phyloP scores from a whole-genome alignment of 1,140 invertebrate species.

The Drosophila busckii region DNA sequence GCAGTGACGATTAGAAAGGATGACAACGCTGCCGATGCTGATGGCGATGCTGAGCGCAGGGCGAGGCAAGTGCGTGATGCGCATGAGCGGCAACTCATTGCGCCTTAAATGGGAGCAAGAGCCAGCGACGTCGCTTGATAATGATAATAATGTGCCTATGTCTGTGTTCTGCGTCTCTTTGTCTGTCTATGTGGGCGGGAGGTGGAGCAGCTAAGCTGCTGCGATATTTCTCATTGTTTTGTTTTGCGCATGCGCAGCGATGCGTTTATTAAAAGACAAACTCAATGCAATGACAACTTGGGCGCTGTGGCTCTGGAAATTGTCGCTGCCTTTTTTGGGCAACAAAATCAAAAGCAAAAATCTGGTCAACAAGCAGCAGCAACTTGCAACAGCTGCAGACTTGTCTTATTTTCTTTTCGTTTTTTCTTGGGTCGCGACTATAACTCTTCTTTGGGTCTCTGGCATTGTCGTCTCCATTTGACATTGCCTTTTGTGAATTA shows the following conservation, averaged over 20 bases:
- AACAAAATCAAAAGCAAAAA: constrained; percentile 42
- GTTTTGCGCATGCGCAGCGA: constrained; percentile 57
- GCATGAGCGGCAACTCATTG: constrained; percentile 72
- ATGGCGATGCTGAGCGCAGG: constrained; percentile 1
- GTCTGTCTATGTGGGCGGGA: too few relatives aligned
- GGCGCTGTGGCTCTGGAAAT: too few relatives aligned
- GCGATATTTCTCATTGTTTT: constrained; percentile 62
- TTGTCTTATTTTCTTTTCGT: too few relatives aligned
- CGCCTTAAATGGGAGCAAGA: constrained; percentile 74
- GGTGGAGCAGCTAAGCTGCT: background rate
- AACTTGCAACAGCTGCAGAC: constrained; percentile 6
- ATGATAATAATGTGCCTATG: too few relatives aligned
- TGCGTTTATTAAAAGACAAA: constrained; percentile 67
- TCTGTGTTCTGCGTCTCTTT: too few relatives aligned
- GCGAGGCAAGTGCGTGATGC: constrained; percentile 63
- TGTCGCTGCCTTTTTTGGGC: constrained; percentile 62
- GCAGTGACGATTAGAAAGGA: constrained; percentile 50
- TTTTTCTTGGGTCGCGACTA: constrained; percentile 55
- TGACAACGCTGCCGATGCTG: constrained; percentile 22
- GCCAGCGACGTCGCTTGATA: too few relatives aligned
- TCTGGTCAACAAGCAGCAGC: constrained; percentile 17
- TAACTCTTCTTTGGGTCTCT: constrained; percentile 46
- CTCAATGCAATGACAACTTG: too few relatives aligned
- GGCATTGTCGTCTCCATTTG: constrained; percentile 5
- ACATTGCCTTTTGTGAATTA: constrained; percentile 71